Base-by-base conservation (phyloP, 2,113 vertebrate species). In the Pseudolaguvia tuberculata region DNA sequence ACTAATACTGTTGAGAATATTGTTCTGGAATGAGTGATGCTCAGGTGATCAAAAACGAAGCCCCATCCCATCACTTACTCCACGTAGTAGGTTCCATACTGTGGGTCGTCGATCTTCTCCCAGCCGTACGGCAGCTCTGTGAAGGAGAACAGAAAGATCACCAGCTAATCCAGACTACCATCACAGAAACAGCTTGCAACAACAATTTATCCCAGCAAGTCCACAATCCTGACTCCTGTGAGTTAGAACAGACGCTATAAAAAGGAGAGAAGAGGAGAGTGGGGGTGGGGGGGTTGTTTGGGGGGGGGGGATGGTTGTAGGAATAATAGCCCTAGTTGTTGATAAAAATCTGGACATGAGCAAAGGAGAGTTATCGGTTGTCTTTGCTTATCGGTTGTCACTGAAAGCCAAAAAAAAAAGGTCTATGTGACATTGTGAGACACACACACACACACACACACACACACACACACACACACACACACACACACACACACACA, bases 61-160 rank as follows among this genome's bases (percentile, higher is more conserved):
- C 39, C n/a, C 25, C 35, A 21, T n/a, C 14, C 14, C 14, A 18
- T 50, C 17, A 95, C 96, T 98, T 87, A 99, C 97, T 99, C 96
- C 5, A 99, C 96, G 0, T 94, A 99, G 35, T 99, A 99, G 8
- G 90, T 95, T 78, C 97, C 97, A 1, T 94, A 99, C 51, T 98
- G 96, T 53, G 97, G 97, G 79, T 99, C 97, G 78, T 96, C 95
- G 73, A 99, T 99, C 89, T 94, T 97, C 86, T 99, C 97, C 97
- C 97, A 99, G 74, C 96, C 97, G 39, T 99, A 99, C 27, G 97
- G 97, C 88, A 99, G 93, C 85, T 99, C 96, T 99, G 82, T 35
- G 65, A 29, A 35, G 74, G 75, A 77, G n/a, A 35, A 59, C 31
- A 83, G 71, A 83, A 58, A 67, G 67, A 56, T n/a, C 29, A n/a